Evolutionary conservation across 2,888 invertebrate genomes (phyloP).

Genomic region (Aquatica leii): DNA sequence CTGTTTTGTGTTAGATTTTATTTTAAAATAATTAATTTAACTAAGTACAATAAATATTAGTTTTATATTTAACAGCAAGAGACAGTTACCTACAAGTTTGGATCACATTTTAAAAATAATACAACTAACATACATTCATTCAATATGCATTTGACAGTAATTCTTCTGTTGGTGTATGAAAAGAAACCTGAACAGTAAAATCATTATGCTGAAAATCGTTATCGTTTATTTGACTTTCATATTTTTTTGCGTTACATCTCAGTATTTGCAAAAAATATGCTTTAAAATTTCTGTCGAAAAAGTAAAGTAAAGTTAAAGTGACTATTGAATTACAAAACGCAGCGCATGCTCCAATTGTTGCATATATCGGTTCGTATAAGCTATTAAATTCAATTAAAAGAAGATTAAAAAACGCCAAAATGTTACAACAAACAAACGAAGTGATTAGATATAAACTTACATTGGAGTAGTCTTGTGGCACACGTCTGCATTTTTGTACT

Average conservation of each 20-base stretch:
- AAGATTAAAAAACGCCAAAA: not conserved
- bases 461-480: not conserved
- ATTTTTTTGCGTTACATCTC: not conserved
- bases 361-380: not conserved
- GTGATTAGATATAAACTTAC: slow-evolving; percentile 10
- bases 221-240: not conserved
- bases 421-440: slow-evolving; percentile 1
- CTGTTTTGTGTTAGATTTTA: no score
- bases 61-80: no score
- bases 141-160: not conserved
- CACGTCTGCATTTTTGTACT: slow-evolving; percentile 8
- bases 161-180: slow-evolving; percentile 13
- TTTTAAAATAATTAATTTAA: no score
- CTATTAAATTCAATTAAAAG: not conserved
- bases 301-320: slow-evolving; percentile 13
- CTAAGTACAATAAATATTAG: no score
- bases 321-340: slow-evolving; percentile 19
- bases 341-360: not conserved
- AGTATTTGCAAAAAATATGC: slow-evolving; percentile 7
- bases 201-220: not conserved
- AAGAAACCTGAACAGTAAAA: not conserved
- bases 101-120: no score
- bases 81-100: no score
- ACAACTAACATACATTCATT: no score
- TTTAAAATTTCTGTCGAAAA: slow-evolving; percentile 15